Conservation (phyloP, 2,888 invertebrate species). For the Ormyrus nitidulus region DNA sequence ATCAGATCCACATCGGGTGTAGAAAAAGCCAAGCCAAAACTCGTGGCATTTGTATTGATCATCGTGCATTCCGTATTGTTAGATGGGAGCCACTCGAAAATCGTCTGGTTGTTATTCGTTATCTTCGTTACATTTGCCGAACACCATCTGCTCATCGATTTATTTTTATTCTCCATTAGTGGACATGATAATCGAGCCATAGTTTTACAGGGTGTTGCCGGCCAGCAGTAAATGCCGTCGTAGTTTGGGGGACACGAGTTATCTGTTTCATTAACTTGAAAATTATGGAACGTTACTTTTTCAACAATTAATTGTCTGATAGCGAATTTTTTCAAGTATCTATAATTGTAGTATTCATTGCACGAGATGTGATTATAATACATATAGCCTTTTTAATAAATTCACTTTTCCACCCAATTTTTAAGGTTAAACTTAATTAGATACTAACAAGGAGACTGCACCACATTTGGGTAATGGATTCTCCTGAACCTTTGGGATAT, state of each 20-base stretch:
- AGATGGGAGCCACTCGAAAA: conserved; percentile 9
- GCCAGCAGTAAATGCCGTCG: conserved; percentile 34
- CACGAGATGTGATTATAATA: too few species aligned
- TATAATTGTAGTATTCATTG: too few species aligned
- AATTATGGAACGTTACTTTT: background rate
- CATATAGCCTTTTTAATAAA: too few species aligned
- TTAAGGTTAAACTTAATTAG: too few species aligned
- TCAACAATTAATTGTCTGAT: background rate
- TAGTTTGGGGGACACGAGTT: conserved; percentile 13
- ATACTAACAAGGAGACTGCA: too few species aligned
- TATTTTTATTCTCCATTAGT: background rate
- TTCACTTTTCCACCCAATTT: too few species aligned
- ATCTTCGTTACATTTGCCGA: conserved; percentile 13
- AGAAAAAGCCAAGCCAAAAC: too few species aligned
- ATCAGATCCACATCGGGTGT: background rate
- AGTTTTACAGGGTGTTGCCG: background rate
- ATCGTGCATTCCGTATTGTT: conserved; percentile 8
- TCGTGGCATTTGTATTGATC: background rate
- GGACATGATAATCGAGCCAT: conserved; percentile 6
- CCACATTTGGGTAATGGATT: too few species aligned
- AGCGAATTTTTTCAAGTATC: too few species aligned
- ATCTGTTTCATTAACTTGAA: too few species aligned
- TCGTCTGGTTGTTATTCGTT: conserved; percentile 6
- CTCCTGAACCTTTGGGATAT: too few species aligned
- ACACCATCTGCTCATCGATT: conserved; percentile 45